Base-by-base conservation (phyloP, 2,113 vertebrate genomes). In the Rhinoderma darwinii region DNA sequence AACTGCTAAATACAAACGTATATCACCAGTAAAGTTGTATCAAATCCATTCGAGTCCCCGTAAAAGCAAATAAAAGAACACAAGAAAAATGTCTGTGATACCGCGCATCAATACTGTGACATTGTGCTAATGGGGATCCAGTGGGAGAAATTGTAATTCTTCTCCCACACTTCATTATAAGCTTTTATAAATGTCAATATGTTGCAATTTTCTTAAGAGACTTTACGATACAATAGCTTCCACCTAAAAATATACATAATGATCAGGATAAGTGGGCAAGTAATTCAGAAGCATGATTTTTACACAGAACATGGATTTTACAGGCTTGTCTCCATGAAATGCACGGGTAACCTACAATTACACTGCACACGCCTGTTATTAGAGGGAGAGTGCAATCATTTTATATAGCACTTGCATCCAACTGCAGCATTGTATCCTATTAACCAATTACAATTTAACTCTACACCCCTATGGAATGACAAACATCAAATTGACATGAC, bases 291-390 rank as follows among this genome's bases (percentile, higher is more conserved):
- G 86, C 86, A 87, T 87, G 86, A 59, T 82, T 87, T 87, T 87
- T 82, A 87, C 86, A 87, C 68, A 87, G 78, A 82, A 87, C 86
- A 87, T 87, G 78, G 86, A 87, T 87, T 87, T 87, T 87, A 87
- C 79, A 87, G 86, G 86, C 72, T 54, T 87, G 78, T 75, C 79
- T 87, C 68, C 39, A 82, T 82, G 86, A 87, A 56, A 87, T 82
- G 70, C 68, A 66, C 44, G 25, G 37, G 66, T 82, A 87, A 68
- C 86, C 86, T 75, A 25, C 78, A 87, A 87, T 87, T 87, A 87
- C 54, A 82, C 27, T 9, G 68, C 77, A 81, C 85, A 87, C 82
- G 85, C 66, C 85, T 87, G 50, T 75, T 87, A 87, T 82, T 87
- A 87, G 77, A 61, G 85, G 51, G 78, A 82, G 41, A 61, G 79